These are phyloP conservation scores for Drosophila tripunctata DNA, from an alignment of 2,888 invertebrate genomes.

Conservation along the genomic window DNA sequence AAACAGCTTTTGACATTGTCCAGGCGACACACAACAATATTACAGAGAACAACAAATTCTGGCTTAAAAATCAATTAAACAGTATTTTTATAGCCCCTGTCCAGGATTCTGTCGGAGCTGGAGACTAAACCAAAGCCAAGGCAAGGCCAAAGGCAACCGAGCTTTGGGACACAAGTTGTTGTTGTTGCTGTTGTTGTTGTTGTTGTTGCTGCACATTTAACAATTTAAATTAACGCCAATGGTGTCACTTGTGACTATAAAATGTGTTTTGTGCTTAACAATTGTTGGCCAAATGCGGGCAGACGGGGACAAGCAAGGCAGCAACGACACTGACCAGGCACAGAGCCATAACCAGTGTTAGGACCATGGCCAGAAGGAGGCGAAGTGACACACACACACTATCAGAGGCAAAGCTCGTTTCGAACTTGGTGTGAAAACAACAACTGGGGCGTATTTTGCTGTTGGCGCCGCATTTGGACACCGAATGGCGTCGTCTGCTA, in stretches of 20 bases:
- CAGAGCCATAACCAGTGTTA: constrained; percentile 8
- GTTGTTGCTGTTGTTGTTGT: constrained; percentile 28
- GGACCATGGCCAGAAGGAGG: constrained; percentile 5
- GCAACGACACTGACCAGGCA: constrained; percentile 30
- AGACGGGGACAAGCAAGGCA: constrained; percentile 3
- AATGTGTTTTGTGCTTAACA: constrained; percentile 75
- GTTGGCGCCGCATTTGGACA: constrained; percentile 77
- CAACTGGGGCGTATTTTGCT: constrained; percentile 79
- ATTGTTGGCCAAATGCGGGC: constrained; percentile 66
- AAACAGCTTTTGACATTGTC: constrained; percentile 77
- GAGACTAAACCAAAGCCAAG: constrained; percentile 34
- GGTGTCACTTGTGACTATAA: constrained; percentile 81
- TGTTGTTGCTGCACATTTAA: constrained; percentile 68
- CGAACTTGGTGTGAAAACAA: constrained; percentile 74
- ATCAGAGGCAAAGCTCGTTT: constrained; percentile 43
- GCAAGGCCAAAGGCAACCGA: constrained; percentile 44
- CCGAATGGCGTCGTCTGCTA: constrained; percentile 69
- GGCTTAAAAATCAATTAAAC: constrained; percentile 80
- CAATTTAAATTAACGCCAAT: constrained; percentile 83
- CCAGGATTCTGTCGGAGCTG: constrained; percentile 15
- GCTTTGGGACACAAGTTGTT: constrained; percentile 63
- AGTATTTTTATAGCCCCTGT: constrained; percentile 64
- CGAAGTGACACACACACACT: not conserved
- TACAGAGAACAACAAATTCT: constrained; percentile 68
- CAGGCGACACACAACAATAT: constrained; percentile 56